phyloP scores from a whole-genome alignment of 2,888 invertebrate genomes.

The Campaea margaritaria region DNA sequence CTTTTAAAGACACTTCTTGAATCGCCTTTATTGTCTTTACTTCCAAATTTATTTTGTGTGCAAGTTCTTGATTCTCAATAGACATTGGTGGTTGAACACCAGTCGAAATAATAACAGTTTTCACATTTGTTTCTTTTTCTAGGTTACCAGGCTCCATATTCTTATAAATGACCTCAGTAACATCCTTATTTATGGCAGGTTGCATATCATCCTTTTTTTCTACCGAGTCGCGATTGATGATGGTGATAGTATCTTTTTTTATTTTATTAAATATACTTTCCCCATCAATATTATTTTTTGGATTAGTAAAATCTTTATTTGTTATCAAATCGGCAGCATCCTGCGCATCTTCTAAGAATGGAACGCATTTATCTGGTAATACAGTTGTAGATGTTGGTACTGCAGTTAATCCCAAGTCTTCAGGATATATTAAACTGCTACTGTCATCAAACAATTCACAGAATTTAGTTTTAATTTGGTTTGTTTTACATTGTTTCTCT shows the following conservation, averaged over 20 bases:
- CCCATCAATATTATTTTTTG: constrained; percentile 4
- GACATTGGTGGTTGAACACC: constrained; percentile 55
- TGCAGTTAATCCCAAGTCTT: constrained; percentile 68
- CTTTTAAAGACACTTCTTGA: constrained; percentile 47
- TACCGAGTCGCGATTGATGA: constrained; percentile 17
- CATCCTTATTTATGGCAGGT: constrained; percentile 20
- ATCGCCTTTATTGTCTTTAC: constrained; percentile 28
- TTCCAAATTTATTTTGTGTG: neutral
- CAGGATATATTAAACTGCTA: constrained; percentile 75
- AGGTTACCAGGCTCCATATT: constrained; percentile 36
- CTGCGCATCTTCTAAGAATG: constrained; percentile 69
- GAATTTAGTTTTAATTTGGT: constrained; percentile 60
- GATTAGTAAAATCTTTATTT: constrained; percentile 7
- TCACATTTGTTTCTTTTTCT: constrained; percentile 50
- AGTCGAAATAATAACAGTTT: constrained; percentile 68
- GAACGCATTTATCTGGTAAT: constrained; percentile 48
- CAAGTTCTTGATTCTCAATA: constrained; percentile 7
- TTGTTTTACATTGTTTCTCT: constrained; percentile 33
- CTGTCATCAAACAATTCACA: constrained; percentile 75
- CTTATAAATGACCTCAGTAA: constrained; percentile 42
- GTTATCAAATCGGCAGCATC: constrained; percentile 59
- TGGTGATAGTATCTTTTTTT: neutral
- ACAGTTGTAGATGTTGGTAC: constrained; percentile 27
- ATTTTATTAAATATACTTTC: neutral
- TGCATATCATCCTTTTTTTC: constrained; percentile 17